Evolutionary conservation across 2,797 vertebrate genomes (phyloP).

Genomic region (Prionace glauca): DNA sequence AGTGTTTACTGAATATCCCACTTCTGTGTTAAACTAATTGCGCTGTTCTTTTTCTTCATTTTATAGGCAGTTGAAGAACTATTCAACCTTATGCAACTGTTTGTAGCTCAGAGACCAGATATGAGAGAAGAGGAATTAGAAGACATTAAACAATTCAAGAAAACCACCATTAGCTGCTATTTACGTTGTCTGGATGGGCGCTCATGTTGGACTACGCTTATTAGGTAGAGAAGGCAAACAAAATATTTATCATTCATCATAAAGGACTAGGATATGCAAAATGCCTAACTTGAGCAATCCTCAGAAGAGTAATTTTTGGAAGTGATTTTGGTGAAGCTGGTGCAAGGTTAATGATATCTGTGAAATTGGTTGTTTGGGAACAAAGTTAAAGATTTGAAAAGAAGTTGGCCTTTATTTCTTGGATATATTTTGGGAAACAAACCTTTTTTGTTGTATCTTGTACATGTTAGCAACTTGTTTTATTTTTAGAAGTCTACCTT

Average conservation of each 20-base stretch:
- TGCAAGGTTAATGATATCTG: not conserved
- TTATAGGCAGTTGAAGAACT: constrained; percentile 92
- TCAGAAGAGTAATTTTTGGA: not conserved
- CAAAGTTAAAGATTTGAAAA: not conserved
- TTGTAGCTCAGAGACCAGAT: constrained; percentile 89
- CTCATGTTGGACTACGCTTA: constrained; percentile 97
- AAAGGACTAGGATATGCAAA: not conserved
- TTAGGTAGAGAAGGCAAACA: constrained; percentile 69
- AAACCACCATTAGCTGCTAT: constrained; percentile 97
- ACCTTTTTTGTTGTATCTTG: not conserved
- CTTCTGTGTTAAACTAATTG: not conserved
- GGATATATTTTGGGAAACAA: not conserved
- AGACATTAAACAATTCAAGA: constrained; percentile 96
- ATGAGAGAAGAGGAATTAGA: constrained; percentile 94
- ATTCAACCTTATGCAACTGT: constrained; percentile 96
- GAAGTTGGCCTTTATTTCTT: not conserved
- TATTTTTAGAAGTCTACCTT: not conserved
- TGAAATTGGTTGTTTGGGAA: not conserved
- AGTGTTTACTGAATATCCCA: not conserved
- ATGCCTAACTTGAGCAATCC: not conserved
- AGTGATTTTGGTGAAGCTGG: not conserved
- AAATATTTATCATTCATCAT: not conserved
- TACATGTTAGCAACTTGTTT: not conserved
- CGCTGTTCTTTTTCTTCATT: not conserved
- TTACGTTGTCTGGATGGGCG: constrained; percentile 94